These are phyloP conservation scores for Hyposoter didymator DNA, from an alignment of 2,888 invertebrate genomes.

Conservation along the genomic window DNA sequence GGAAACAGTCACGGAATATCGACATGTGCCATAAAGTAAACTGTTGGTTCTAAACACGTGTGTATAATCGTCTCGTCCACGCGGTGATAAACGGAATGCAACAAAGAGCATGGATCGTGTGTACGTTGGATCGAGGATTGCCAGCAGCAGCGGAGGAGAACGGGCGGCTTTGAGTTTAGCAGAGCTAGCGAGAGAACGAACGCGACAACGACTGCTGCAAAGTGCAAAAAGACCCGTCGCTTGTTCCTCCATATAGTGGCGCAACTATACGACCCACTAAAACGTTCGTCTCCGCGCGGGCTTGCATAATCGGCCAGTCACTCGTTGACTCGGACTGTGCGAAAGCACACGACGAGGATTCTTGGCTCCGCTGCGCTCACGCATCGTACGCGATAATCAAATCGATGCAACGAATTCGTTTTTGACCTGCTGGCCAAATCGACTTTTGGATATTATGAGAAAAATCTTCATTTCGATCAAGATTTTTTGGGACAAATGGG, in stretches of 20 bases:
- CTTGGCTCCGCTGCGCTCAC: constrained; percentile 32
- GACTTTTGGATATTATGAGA: too few relatives aligned
- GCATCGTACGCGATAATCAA: neutral
- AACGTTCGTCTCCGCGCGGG: constrained; percentile 72
- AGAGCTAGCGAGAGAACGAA: constrained; percentile 34
- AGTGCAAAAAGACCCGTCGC: constrained; percentile 55
- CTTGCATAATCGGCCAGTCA: constrained; percentile 79
- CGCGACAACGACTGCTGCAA: constrained; percentile 47
- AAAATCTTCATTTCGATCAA: too few relatives aligned
- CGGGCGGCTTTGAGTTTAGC: constrained; percentile 34
- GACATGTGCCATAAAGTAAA: constrained; percentile 10
- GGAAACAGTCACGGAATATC: neutral
- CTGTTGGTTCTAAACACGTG: neutral
- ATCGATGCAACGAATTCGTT: neutral
- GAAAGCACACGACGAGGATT: constrained; percentile 57
- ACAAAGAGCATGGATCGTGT: constrained; percentile 17
- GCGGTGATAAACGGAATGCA: constrained; percentile 33
- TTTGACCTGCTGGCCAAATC: too few relatives aligned
- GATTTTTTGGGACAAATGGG: too few relatives aligned
- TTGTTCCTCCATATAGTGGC: constrained; percentile 74
- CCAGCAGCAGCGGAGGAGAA: neutral
- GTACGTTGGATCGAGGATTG: neutral
- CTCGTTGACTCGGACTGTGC: constrained; percentile 55
- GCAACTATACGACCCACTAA: constrained; percentile 83
- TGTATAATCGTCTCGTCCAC: constrained; percentile 12